Evolutionary conservation across 1,140 invertebrate species (phyloP).

Genomic region (Mesaphorura yosii): DNA sequence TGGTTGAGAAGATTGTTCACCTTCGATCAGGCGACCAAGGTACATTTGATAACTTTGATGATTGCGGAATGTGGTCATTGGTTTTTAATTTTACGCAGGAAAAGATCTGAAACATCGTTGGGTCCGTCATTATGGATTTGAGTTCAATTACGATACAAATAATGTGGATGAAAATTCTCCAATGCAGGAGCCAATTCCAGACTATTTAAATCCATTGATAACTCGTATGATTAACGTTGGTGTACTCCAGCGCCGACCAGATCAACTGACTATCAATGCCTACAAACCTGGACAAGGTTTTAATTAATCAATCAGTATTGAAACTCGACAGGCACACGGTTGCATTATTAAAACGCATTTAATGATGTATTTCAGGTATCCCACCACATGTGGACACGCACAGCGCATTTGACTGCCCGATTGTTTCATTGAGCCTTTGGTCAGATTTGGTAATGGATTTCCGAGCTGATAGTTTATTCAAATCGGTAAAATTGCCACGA

Average conservation of each 20-base stretch:
- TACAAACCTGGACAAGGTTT: constrained; percentile 83
- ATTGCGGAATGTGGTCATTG: neutral
- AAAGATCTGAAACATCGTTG: constrained; percentile 63
- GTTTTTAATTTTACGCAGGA: constrained; percentile 32
- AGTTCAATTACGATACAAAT: constrained; percentile 82
- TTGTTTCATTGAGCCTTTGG: constrained; percentile 76
- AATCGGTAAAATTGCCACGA: constrained; percentile 55
- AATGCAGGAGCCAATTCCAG: constrained; percentile 54
- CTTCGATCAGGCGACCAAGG: neutral
- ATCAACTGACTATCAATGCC: constrained; percentile 87
- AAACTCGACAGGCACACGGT: neutral
- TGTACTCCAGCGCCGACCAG: constrained; percentile 45
- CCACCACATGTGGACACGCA: constrained; percentile 92
- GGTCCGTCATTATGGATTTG: constrained; percentile 88
- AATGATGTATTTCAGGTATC: constrained; percentile 52
- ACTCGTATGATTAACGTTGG: constrained; percentile 43
- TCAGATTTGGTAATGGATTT: constrained; percentile 84
- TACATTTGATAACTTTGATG: neutral
- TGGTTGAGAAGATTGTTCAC: neutral
- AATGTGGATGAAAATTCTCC: constrained; percentile 64
- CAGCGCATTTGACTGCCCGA: constrained; percentile 78
- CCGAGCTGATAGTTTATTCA: constrained; percentile 48
- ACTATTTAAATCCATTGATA: constrained; percentile 54
- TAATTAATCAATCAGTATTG: neutral
- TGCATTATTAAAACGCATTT: constrained; percentile 1